A percentile compares a stretch with the other conserved stretches of the same genome.
Conservation (phyloP, 2,113 vertebrate species). For the Calcarius ornatus region DNA sequence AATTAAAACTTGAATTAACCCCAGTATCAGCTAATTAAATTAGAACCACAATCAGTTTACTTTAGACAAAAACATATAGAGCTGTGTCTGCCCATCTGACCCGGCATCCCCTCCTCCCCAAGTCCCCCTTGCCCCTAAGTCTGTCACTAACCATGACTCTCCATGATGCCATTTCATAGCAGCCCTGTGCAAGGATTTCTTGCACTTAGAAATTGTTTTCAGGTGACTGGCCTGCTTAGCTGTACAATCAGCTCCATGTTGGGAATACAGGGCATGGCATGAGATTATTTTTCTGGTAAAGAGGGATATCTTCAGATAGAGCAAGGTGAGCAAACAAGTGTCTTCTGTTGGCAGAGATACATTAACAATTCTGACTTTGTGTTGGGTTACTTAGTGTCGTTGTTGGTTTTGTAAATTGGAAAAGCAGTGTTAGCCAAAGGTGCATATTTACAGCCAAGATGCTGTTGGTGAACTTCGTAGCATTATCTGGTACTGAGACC, state of each 20-base stretch:
- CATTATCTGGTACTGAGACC: neutral
- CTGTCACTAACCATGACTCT: neutral
- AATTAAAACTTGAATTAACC: conserved; percentile 48
- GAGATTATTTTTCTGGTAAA: neutral
- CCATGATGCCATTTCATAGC: neutral
- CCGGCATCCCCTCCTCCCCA: neutral
- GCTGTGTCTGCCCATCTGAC: neutral
- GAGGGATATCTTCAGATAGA: neutral
- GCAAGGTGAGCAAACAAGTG: neutral
- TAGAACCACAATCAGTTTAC: neutral
- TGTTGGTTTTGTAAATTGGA: neutral
- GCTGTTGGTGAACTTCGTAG: rapidly evolving
- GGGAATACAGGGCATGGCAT: neutral
- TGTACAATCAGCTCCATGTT: neutral
- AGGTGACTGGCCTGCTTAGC: neutral
- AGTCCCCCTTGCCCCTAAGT: neutral
- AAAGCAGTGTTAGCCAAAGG: neutral
- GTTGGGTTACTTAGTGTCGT: neutral
- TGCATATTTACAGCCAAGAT: neutral
- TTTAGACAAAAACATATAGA: neutral
- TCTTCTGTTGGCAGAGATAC: neutral
- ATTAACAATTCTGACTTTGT: neutral
- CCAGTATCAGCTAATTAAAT: conserved; percentile 39
- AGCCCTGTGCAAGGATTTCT: neutral
- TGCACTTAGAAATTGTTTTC: neutral